These are phyloP conservation scores for Sandelia bainsii DNA, from an alignment of 2,797 vertebrate genomes.

Conservation along the genomic window DNA sequence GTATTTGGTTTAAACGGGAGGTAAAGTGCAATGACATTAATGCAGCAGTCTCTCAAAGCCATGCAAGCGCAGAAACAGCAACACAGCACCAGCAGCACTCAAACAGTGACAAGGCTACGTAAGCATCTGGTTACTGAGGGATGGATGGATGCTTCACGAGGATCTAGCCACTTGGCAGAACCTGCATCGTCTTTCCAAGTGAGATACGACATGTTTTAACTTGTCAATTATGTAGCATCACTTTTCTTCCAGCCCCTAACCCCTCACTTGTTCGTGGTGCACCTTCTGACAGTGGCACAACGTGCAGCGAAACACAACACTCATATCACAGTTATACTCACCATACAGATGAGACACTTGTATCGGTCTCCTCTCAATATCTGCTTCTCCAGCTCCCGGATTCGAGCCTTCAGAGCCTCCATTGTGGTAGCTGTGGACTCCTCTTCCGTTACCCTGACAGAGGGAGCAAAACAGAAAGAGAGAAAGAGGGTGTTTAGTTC, in stretches of 20 bases:
- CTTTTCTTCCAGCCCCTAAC: no score
- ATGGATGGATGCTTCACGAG: background rate
- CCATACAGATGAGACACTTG: slow-evolving; percentile 99
- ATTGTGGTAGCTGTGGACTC: slow-evolving; percentile 98
- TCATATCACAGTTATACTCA: slow-evolving; percentile 76
- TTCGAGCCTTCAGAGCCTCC: slow-evolving; percentile 98
- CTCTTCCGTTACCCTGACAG: slow-evolving; percentile 95
- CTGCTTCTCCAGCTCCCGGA: slow-evolving; percentile 98
- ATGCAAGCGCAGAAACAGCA: slow-evolving; percentile 51
- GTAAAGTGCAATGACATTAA: background rate
- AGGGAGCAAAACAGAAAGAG: background rate
- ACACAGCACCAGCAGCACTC: slow-evolving; percentile 23
- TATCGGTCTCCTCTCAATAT: slow-evolving; percentile 97
- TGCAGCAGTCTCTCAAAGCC: slow-evolving; percentile 50
- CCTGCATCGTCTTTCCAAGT: background rate
- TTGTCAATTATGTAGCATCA: no score
- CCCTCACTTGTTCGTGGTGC: no score
- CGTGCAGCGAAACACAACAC: background rate
- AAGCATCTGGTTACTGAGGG: slow-evolving; percentile 18
- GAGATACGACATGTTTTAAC: no score
- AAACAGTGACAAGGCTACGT: background rate
- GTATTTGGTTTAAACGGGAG: background rate
- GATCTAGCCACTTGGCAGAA: background rate
- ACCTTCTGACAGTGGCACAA: background rate
- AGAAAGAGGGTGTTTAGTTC: background rate